phyloP scores from a whole-genome alignment of 2,888 invertebrate species.

The Noctua janthina region DNA sequence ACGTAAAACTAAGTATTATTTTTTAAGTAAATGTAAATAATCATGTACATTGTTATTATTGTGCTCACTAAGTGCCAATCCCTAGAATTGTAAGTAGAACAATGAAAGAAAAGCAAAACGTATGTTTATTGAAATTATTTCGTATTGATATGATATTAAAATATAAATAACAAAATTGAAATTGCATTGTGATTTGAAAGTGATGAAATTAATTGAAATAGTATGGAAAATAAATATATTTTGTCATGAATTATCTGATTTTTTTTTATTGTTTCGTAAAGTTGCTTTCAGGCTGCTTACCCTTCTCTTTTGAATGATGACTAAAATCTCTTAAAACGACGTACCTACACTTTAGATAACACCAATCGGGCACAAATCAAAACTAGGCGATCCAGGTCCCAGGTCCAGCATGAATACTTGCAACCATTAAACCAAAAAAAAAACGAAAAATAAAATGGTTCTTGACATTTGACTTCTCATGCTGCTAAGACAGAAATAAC shows the following conservation, averaged over 20 bases:
- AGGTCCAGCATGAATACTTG: background rate
- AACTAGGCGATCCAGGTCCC: background rate
- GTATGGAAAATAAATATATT: conserved; percentile 79
- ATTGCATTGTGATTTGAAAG: conserved; percentile 81
- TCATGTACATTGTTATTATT: conserved; percentile 76
- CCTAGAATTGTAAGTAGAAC: conserved; percentile 83
- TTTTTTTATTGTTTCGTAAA: conserved; percentile 24
- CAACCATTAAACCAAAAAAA: background rate
- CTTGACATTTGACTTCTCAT: background rate
- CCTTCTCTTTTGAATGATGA: background rate
- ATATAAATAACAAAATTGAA: conserved; percentile 61
- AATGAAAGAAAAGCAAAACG: conserved; percentile 65
- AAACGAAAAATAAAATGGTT: background rate
- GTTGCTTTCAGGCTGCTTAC: background rate
- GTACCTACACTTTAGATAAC: background rate
- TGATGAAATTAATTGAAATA: conserved; percentile 77
- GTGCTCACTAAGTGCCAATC: conserved; percentile 89
- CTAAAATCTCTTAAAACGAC: background rate
- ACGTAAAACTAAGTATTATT: conserved; percentile 64
- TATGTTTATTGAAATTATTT: conserved; percentile 60
- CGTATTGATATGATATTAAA: conserved; percentile 74
- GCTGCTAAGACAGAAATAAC: background rate
- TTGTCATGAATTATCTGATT: conserved; percentile 72
- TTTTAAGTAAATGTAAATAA: conserved; percentile 68
- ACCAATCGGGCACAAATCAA: background rate